Base-by-base conservation (phyloP, 2,888 invertebrate genomes). In the Thecophora atra region DNA sequence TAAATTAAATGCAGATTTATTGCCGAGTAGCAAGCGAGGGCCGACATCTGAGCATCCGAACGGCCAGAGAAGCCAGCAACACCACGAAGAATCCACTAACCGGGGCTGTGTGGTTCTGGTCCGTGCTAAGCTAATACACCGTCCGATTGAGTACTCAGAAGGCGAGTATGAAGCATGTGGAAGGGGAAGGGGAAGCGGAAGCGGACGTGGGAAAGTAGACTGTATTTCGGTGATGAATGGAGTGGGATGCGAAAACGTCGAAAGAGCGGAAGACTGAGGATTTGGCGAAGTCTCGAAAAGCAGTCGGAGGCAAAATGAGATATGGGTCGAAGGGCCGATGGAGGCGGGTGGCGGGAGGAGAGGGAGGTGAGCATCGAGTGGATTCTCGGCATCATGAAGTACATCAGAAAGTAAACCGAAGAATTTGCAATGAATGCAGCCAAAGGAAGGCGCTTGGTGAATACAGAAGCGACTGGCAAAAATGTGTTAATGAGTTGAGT, bases 1-100 rank as follows among this genome's bases (percentile, higher is more conserved):
- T 42, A 56, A 67, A 56, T 56, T 30, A 67, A 56, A 67, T 52
- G 67, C 54, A 67, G 54, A 56, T 56, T 67, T 67, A 67, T 67
- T 30, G 56, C 67, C 28, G 52, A n/a, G 26, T 58, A 17, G 24
- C 58, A 8, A 15, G 2, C 62, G n/a, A 26, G 56, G 4, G 26
- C 15, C 17, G n/a, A 3, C 58, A 13, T 24, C 11, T n/a, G 13
- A 24, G 28, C 17, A 24, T 17, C 24, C 28, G 58, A 28, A 24
- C 26, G 60, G 17, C 47, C 28, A 30, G 15, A 15, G 28, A 11
- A 2, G 30, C 17, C 28, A 26, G 24, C 21, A 8, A 8, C 7
- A 17, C 24, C n/a, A 26, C 60, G 2, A 26, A n/a, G 37, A 28
- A 28, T 28, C 37, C 58, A 58, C 58, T 17, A 26, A 28, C 2